Percentiles rank a stretch among this genome's conserved stretches.
Conservation (phyloP, 2,888 invertebrate species). For the Acrobasis consociella region DNA sequence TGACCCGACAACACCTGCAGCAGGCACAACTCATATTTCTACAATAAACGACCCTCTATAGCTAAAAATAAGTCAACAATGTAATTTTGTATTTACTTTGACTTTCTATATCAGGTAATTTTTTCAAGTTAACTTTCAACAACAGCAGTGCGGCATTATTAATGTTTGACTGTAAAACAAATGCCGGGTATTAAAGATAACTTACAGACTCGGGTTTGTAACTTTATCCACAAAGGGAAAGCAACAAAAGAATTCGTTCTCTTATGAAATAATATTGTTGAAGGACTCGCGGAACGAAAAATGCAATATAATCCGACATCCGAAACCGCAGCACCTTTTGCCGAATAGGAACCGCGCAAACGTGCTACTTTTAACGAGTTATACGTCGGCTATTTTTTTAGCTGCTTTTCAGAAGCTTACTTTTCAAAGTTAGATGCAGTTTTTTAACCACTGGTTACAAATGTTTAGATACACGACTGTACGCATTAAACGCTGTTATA, state of each 20-base stretch:
- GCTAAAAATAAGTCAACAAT: too few species aligned
- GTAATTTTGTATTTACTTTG: too few species aligned
- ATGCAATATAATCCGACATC: constrained; percentile 20
- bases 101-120: too few species aligned
- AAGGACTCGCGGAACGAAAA: neutral
- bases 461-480: too few species aligned
- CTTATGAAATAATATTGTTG: constrained; percentile 4
- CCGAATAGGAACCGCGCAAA: neutral
- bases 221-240: neutral
- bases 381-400: neutral
- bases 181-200: neutral
- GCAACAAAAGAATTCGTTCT: constrained; percentile 8
- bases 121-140: too few species aligned
- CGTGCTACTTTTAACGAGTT: neutral
- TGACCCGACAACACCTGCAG: too few species aligned
- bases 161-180: neutral
- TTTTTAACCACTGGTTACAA: too few species aligned
- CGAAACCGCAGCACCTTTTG: constrained; percentile 9
- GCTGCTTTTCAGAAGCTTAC: neutral
- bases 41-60: too few species aligned
- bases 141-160: too few species aligned
- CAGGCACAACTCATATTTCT: too few species aligned
- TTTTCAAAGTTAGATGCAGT: too few species aligned
- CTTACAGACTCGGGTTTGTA: neutral
- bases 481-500: too few species aligned